Conservation (phyloP, 2,888 invertebrate genomes). For the Metacarcinus magister region DNA sequence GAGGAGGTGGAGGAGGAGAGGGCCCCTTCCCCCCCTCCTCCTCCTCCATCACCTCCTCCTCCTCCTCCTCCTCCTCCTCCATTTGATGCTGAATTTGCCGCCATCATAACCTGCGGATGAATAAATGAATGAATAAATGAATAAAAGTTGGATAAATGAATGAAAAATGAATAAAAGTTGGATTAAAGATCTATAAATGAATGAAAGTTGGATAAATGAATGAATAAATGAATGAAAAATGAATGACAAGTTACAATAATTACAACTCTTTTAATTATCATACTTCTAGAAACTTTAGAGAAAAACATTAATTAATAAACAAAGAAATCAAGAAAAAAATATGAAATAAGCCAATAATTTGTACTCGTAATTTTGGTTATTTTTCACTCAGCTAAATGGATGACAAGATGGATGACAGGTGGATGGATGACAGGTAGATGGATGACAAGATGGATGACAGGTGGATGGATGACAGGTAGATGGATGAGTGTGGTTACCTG, state of each 20-base stretch:
- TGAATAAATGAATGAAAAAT: too few species aligned
- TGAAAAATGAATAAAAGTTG: neutral
- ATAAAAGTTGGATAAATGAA: neutral
- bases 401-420: neutral
- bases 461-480: neutral
- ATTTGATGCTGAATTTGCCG: neutral
- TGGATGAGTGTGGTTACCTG: neutral
- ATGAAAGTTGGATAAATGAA: too few species aligned
- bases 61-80: neutral
- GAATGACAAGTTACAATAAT: too few species aligned
- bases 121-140: neutral
- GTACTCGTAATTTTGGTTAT: too few species aligned
- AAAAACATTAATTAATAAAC: too few species aligned
- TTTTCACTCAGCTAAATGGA: neutral
- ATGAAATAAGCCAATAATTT: too few species aligned
- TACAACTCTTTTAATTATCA: too few species aligned
- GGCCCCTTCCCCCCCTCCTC: neutral
- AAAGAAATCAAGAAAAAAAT: too few species aligned
- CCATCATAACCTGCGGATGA: neutral
- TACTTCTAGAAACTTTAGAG: too few species aligned
- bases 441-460: neutral
- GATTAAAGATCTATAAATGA: too few species aligned
- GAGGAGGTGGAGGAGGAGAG: slow-evolving; percentile 13
- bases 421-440: neutral
- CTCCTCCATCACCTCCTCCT: neutral